These are phyloP conservation scores for Cylloceria caligata DNA, from an alignment of 2,888 invertebrate genomes.

Conservation along the genomic window DNA sequence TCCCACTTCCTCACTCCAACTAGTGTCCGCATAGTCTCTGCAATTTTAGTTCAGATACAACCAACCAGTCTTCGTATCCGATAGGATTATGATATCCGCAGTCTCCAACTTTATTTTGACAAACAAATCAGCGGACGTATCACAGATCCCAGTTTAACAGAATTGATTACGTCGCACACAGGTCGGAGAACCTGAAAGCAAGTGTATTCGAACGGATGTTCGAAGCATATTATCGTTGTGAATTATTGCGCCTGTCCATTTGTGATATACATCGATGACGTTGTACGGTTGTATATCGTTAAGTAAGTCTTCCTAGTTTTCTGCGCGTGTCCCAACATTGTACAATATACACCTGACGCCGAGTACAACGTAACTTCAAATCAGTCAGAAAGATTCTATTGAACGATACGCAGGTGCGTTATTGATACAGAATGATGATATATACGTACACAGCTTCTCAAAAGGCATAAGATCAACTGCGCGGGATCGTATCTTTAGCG, in stretches of 20 bases:
- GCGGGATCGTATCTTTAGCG: no score
- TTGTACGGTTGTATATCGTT: background rate
- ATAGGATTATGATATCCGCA: background rate
- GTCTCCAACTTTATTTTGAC: conserved; percentile 11
- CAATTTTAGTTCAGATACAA: background rate
- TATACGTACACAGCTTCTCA: background rate
- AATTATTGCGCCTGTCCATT: background rate
- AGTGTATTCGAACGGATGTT: background rate
- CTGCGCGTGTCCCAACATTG: background rate
- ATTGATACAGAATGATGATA: no score
- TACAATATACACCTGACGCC: background rate
- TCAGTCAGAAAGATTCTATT: background rate
- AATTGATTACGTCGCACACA: background rate
- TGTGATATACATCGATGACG: background rate
- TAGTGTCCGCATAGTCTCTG: background rate
- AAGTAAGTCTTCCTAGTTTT: background rate
- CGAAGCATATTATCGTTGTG: background rate
- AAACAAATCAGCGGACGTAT: conserved; percentile 6
- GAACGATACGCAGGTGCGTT: background rate
- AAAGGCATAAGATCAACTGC: background rate
- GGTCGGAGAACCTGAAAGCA: background rate
- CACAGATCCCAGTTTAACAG: background rate
- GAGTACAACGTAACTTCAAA: background rate
- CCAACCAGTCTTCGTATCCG: background rate
- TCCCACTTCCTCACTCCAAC: background rate